Percentiles rank a stretch among this genome's conserved stretches.
phyloP scores from a whole-genome alignment of 2,888 invertebrate genomes.

The Dichetophora obliterata region DNA sequence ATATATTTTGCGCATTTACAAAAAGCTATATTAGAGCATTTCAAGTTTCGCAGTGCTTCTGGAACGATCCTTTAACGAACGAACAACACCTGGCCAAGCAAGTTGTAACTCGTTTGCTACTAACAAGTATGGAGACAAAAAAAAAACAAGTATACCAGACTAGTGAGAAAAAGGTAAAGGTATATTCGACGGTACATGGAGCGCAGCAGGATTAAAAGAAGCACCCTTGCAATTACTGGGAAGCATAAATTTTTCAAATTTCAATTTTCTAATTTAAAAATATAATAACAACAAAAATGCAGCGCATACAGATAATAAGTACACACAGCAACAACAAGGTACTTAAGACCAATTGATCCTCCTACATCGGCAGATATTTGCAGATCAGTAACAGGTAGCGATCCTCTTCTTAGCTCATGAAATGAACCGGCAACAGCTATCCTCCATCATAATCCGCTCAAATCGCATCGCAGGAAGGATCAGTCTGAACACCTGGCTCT shows the following conservation, averaged over 20 bases:
- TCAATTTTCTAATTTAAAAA: constrained; percentile 34
- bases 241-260: constrained; percentile 40
- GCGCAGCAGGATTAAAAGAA: constrained; percentile 22
- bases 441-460: constrained; percentile 57
- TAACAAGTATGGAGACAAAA: not conserved
- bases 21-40: not conserved
- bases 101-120: constrained; percentile 35
- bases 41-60: not conserved
- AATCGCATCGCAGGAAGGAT: constrained; percentile 53
- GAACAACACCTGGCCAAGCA: constrained; percentile 32
- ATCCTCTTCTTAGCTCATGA: not conserved
- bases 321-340: not conserved
- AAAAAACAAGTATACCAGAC: not conserved
- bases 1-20: constrained; percentile 2
- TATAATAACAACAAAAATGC: not conserved
- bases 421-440: not conserved
- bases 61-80: not conserved
- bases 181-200: not conserved
- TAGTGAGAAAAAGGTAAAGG: constrained; percentile 19
- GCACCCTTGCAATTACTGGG: constrained; percentile 35
- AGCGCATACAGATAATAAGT: not conserved
- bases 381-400: constrained; percentile 28
- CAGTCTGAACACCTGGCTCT: constrained; percentile 35
- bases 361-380: constrained; percentile 31
- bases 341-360: constrained; percentile 41